phyloP scores from a whole-genome alignment of 1,140 invertebrate species.

The Reticulitermes speratus region DNA sequence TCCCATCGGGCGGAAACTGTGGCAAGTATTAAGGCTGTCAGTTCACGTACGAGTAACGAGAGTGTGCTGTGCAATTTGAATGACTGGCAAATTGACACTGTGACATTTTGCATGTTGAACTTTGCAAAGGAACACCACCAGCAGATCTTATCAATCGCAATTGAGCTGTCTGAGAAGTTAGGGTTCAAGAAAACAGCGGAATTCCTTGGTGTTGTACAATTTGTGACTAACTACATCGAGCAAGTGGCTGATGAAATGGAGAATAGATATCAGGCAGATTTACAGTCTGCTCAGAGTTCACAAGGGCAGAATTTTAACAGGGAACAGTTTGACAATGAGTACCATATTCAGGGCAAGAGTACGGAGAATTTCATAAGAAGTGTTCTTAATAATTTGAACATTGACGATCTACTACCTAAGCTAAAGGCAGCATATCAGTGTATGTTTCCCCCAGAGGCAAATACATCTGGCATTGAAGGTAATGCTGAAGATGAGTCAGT shows the following conservation, averaged over 20 bases:
- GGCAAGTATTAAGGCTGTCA: background rate
- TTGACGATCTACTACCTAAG: background rate
- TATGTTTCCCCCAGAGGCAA: background rate
- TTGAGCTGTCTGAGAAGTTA: background rate
- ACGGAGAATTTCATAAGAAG: background rate
- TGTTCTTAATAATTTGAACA: background rate
- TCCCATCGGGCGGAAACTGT: background rate
- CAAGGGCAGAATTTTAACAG: background rate
- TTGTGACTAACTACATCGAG: background rate
- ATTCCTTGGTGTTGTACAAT: background rate
- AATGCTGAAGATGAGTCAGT: too few relatives aligned
- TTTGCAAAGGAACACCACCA: background rate
- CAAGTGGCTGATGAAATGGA: background rate
- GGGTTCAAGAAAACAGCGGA: background rate
- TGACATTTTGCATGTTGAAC: background rate
- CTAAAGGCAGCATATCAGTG: background rate
- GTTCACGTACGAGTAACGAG: background rate
- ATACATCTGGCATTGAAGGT: too few relatives aligned
- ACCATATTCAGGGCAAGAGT: background rate
- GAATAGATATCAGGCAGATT: background rate
- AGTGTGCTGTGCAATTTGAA: background rate
- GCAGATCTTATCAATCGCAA: background rate
- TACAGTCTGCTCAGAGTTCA: background rate
- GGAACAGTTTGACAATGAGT: background rate
- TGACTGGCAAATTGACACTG: background rate